Evolutionary conservation across 2,113 vertebrate genomes (phyloP).

Genomic region (Edolisoma coerulescens): DNA sequence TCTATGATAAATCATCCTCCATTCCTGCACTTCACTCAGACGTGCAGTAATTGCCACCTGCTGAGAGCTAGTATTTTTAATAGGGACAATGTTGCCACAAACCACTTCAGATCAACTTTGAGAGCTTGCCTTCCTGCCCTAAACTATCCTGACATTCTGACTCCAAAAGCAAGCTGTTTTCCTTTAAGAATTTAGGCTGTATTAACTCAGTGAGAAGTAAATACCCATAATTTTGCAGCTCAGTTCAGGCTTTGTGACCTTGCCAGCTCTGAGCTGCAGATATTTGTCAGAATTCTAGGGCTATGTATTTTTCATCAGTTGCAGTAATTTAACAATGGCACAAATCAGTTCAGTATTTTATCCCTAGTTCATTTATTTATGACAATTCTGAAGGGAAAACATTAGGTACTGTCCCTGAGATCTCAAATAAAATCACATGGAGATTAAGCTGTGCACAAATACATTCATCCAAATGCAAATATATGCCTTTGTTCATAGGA

Average conservation of each 20-base stretch:
- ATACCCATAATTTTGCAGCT: background rate
- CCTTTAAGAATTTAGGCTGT: background rate
- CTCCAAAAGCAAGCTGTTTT: background rate
- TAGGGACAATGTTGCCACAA: background rate
- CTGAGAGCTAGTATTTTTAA: background rate
- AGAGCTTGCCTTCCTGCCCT: background rate
- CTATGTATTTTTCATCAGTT: background rate
- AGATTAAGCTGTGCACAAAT: background rate
- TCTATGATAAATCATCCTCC: background rate
- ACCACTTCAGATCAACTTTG: background rate
- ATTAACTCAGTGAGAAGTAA: background rate
- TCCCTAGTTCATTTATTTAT: constrained; percentile 26
- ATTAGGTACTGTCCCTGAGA: background rate
- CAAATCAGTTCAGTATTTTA: background rate
- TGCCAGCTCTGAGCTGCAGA: background rate
- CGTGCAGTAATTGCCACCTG: fast-evolving
- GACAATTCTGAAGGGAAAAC: background rate
- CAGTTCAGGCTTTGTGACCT: background rate
- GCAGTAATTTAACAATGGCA: background rate
- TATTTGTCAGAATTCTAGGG: background rate
- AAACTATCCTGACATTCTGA: background rate
- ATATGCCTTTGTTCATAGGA: background rate
- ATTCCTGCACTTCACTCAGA: background rate
- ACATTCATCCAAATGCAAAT: background rate
- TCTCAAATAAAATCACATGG: background rate